Base-by-base conservation (phyloP, 2,888 invertebrate genomes). In the Protodeltote pygarga region DNA sequence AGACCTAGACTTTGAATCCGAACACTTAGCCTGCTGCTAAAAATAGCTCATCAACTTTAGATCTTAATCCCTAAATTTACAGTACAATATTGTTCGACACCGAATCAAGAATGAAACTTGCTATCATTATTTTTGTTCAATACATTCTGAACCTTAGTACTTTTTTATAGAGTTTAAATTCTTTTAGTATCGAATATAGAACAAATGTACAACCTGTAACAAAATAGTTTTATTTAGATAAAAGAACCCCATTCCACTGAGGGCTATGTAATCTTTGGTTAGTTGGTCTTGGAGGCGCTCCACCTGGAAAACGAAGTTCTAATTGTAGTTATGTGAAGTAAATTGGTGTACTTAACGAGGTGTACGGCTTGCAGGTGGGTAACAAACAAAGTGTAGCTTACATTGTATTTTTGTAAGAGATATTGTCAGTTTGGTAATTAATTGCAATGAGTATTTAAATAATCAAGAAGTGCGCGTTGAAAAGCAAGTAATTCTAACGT, bases 251-350 rank as follows among this genome's bases (percentile, higher is more conserved):
- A 89, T 90, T 24, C 94, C 95, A 15, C 93, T 93, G 21, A 95
- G 77, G 2, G 93, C 93, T 4, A 94, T 86, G 19, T 89, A 91
- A 59, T 93, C 92, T 17, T 92, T 92, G 28, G 88, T 88, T 48
- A 95, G 89, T 78, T 94, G 94, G 60, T 93, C 93, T 47, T 93
- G 92, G 16, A 94, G 86, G 31, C 94, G 88, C 45, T 93, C 92
- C 45, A 94, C 86, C 94, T 94, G 75, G 23, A 75, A 79, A 20
- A 59, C 28, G 35, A 35, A 61, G 28, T 46, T 46, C 32, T 61
- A 48, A 51, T 51, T 51, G 37, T 5, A 29, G 44, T 35, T 52
- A 48, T 32, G 45, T 41, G 35, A 29, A 9, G 25, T 19, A 51
- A 48, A 59, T 37, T 28, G 17, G 14, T 24, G 10, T 16, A 51